Percentiles rank a stretch among this genome's conserved stretches.
Evolutionary conservation across 2,113 vertebrate genomes (phyloP).

Genomic region (Trogon surrucura): DNA sequence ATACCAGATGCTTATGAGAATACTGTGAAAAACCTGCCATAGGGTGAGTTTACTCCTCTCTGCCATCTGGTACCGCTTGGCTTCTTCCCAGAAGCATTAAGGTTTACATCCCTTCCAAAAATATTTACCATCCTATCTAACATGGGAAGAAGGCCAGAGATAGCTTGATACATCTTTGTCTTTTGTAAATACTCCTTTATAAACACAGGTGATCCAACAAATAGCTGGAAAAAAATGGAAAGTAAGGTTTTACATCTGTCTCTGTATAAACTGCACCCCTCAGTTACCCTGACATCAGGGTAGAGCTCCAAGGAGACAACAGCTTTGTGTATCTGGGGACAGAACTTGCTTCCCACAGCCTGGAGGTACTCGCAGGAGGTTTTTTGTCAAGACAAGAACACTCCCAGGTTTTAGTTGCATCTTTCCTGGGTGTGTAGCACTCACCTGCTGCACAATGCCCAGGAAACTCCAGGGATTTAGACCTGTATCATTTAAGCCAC

Average conservation of each 20-base stretch:
- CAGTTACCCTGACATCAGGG: not conserved
- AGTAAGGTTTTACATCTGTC: not conserved
- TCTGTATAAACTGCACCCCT: not conserved
- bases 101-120: conserved; percentile 43
- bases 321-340: not conserved
- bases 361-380: not conserved
- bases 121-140: conserved; percentile 37
- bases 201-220: not conserved
- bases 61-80: not conserved
- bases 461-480: not conserved
- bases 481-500: not conserved
- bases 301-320: not conserved
- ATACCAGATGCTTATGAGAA: conserved; percentile 29
- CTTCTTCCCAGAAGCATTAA: conserved; percentile 33
- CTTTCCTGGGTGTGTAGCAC: not conserved
- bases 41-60: conserved; percentile 27
- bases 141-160: conserved; percentile 7
- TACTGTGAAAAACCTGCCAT: conserved; percentile 18
- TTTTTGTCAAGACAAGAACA: not conserved
- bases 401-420: not conserved
- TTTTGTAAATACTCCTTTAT: not conserved
- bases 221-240: not conserved
- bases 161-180: not conserved
- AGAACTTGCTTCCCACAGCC: not conserved
- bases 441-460: not conserved